Evolutionary conservation across 2,888 invertebrate genomes (phyloP), one percentile per base, ranked within the genome.

Genomic region (Spilarctia lutea): DNA sequence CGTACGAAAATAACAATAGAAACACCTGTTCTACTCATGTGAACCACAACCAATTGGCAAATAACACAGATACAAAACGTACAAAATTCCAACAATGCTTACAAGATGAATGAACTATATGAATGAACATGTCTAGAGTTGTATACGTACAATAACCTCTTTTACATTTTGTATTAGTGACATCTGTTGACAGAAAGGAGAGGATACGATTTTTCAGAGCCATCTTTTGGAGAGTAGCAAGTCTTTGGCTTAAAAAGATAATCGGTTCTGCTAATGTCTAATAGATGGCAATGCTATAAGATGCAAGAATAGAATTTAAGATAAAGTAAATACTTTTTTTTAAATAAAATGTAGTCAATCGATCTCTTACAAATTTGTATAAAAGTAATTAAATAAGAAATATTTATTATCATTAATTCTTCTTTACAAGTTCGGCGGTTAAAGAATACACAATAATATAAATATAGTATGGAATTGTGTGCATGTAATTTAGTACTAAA

Each of bases 1-100:
- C 75, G 63, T 76, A 74, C 72, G 39, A 68, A 73, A 72, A 78
- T 81, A 83, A 80, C 78, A 88, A 83, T 81, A 85, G 78, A 81
- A 84, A 85, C 86, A 88, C 87, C 84, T 88, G 84, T 85, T 81
- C 76, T 78, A 42, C 82, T 81, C 84, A 83, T 74, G 79, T 82
- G 80, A 83, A 85, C 83, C 78, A 77, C 80, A 52, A 65, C 79
- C 81, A 80, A 78, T 83, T 77, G 76, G 48, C 68, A 52, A 66
- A 10, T 74, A 39, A 60, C 56, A 66, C 77, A 81, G 78, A 81
- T 77, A 73, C 56, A 71, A 84, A 73, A 73, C 68, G 30, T 60
- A 42, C 60, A 79, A 82, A 83, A 66, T 76, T 76, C 71, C 13
- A 63, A 52, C 39, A 10, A 73, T 74, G 72, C 75, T 72, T 72